Conservation (phyloP, 1,140 invertebrate genomes). For the Daktulosphaira vitifoliae region DNA sequence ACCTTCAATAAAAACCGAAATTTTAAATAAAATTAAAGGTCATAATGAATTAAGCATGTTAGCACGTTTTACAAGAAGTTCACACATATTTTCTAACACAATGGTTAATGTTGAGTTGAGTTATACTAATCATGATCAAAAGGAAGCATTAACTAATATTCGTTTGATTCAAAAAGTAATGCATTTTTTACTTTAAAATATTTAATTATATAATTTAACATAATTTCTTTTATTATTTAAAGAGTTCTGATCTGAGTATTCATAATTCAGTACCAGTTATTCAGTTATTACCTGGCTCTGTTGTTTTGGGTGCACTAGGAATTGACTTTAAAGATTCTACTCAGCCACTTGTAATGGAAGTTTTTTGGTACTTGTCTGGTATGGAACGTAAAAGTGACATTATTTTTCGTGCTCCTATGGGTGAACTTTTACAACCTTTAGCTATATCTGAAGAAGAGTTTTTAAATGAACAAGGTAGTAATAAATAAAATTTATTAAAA, state of each 20-base stretch:
- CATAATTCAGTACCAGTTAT: slow-evolving; percentile 72
- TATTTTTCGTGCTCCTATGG: slow-evolving; percentile 70
- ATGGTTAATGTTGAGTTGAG: slow-evolving; percentile 78
- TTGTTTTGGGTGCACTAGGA: slow-evolving; percentile 59
- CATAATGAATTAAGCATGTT: slow-evolving; percentile 60
- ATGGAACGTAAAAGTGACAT: slow-evolving; percentile 50
- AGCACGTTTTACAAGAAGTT: slow-evolving; percentile 59
- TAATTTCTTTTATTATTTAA: slow-evolving; percentile 40
- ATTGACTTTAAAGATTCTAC: slow-evolving; percentile 93
- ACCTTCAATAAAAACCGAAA: slow-evolving; percentile 45
- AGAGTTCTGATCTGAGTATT: slow-evolving; percentile 57
- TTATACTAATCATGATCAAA: slow-evolving; percentile 62
- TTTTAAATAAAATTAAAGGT: slow-evolving; percentile 70
- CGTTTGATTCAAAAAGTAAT: slow-evolving; percentile 63
- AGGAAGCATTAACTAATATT: slow-evolving; percentile 61
- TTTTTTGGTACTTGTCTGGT: slow-evolving; percentile 55
- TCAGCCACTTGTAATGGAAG: slow-evolving; percentile 72
- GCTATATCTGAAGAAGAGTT: slow-evolving; percentile 69
- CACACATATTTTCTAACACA: slow-evolving; percentile 72
- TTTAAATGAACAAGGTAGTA: slow-evolving; percentile 58
- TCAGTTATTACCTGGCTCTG: slow-evolving; percentile 46
- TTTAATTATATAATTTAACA: too few relatives aligned
- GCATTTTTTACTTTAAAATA: too few relatives aligned
- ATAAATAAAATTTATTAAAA: not conserved
- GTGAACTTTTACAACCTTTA: slow-evolving; percentile 79